Evolutionary conservation across 2,888 invertebrate genomes (phyloP), one percentile per base, ranked within the genome.

Genomic region (Cryptus viduatorius): DNA sequence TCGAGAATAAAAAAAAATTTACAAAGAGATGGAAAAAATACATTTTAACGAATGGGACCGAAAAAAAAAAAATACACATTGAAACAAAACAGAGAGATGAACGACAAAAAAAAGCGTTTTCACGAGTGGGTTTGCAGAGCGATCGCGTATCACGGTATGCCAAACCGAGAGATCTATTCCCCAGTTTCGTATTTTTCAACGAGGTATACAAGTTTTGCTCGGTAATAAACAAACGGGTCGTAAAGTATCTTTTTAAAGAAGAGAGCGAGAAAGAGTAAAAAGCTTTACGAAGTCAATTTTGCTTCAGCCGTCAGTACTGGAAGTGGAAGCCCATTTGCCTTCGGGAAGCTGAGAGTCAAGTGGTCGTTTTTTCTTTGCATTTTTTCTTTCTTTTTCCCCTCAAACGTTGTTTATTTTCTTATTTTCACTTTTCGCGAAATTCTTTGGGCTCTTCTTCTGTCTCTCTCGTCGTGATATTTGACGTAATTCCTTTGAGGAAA

Each of bases 241-340:
- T 59, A 29, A 29, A 59, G 29, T 24, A 14, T 24, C 29, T 59
- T 59, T 59, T 59, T 59, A 12, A 29, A 68, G 53, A 37, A 59
- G 56, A 67, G 19, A 42, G 59, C 59, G 65, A 19, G 4, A 65
- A 10, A 56, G 56, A 24, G 56, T 4, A 19, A 56, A 56, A 56
- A 56, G 56, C 56, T 56, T 56, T 56, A 29, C 56, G 56, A 56
- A 56, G 56, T 56, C 56, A 56, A 56, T 56, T 56, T 56, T 19
- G 56, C 12, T 56, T 19, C 29, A 12, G 56, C 56, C 19, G 56
- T 19, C 29, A 24, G 56, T 10, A 37, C 19, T 3, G 56, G 24
- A 4, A 53, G 56, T 24, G 56, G 56, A 56, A 56, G 56, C 56
- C 24, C 56, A 56, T 56, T 56, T 56, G 56, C 56, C 56, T 56